Percentiles rank a stretch among this genome's conserved stretches.
These are phyloP conservation scores for Heliconius congener DNA, from an alignment of 1,140 invertebrate genomes.

Conservation along the genomic window DNA sequence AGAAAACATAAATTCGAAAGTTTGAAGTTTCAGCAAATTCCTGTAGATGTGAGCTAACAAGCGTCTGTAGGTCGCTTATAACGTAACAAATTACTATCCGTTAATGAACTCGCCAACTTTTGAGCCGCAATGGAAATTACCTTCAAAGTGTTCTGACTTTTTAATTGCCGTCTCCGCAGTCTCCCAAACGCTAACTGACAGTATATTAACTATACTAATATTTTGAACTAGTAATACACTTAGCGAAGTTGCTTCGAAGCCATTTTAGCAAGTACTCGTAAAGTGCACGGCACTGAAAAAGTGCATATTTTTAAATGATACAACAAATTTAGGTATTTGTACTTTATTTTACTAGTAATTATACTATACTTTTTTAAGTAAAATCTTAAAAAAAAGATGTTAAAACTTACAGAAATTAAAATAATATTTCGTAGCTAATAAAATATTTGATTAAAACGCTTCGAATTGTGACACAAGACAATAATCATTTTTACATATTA, in stretches of 20 bases:
- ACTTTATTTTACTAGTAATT: no score
- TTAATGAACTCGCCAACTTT: neutral
- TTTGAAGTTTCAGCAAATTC: neutral
- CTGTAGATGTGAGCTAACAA: conserved; percentile 5
- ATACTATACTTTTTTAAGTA: no score
- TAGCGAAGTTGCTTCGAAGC: neutral
- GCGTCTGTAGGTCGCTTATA: neutral
- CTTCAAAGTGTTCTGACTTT: conserved; percentile 10
- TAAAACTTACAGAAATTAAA: no score
- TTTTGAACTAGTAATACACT: conserved; percentile 7
- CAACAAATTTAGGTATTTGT: no score
- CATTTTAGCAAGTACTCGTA: neutral
- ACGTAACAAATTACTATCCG: neutral
- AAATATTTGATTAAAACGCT: no score
- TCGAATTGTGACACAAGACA: no score
- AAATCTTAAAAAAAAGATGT: no score
- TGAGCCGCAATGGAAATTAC: conserved; percentile 1
- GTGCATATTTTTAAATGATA: neutral
- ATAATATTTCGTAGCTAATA: no score
- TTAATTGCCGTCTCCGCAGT: conserved; percentile 1
- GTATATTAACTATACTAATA: conserved; percentile 4
- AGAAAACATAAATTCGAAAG: neutral
- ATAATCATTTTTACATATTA: no score
- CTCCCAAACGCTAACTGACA: conserved; percentile 1
- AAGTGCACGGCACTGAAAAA: neutral